Evolutionary conservation across 2,888 invertebrate genomes (phyloP).

Genomic region (Drosophila emarginata): DNA sequence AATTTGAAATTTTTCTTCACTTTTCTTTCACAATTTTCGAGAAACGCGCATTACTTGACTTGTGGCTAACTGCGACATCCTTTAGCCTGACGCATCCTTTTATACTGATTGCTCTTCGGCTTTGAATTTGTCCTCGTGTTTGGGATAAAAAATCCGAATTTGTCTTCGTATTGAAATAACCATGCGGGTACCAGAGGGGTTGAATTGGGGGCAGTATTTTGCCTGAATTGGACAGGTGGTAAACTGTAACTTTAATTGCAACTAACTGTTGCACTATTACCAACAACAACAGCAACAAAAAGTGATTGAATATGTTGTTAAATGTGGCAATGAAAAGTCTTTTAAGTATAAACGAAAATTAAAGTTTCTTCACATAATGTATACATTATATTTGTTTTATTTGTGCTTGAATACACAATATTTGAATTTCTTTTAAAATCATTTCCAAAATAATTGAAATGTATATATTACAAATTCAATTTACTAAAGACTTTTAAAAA

Average conservation of each 20-base stretch:
- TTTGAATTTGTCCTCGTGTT: background rate
- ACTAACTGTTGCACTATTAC: slow-evolving; percentile 65
- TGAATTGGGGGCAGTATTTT: background rate
- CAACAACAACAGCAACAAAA: slow-evolving; percentile 19
- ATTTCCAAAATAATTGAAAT: no score
- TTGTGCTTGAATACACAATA: no score
- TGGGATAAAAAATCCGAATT: background rate
- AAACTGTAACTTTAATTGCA: slow-evolving; percentile 66
- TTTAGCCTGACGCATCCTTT: slow-evolving; percentile 50
- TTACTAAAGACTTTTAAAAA: no score
- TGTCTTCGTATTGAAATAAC: background rate
- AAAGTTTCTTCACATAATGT: background rate
- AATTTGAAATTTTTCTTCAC: slow-evolving; percentile 1
- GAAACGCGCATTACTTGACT: slow-evolving; percentile 67
- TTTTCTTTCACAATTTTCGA: slow-evolving; percentile 31
- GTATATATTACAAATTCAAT: no score
- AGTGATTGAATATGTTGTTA: slow-evolving; percentile 32
- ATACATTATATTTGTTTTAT: no score
- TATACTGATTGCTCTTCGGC: slow-evolving; percentile 48
- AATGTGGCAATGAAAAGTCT: background rate
- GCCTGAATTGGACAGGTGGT: slow-evolving; percentile 53
- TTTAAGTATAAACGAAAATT: background rate
- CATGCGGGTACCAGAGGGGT: slow-evolving; percentile 26
- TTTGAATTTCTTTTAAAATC: no score
- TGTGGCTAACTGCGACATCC: slow-evolving; percentile 60